phyloP scores from a whole-genome alignment of 2,888 invertebrate genomes.

The Apamea sordens region DNA sequence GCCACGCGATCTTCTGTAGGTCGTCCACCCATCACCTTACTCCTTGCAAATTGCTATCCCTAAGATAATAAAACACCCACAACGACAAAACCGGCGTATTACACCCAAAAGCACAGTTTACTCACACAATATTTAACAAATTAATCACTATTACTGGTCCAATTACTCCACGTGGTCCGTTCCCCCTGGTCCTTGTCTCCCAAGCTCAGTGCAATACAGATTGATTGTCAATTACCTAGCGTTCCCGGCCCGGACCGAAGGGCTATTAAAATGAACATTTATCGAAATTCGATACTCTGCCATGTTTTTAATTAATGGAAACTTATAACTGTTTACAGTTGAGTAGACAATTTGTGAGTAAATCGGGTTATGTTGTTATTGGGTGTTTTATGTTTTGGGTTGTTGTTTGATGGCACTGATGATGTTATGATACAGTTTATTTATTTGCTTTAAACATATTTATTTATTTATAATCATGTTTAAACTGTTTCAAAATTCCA shows the following conservation, averaged over 20 bases:
- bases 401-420: not conserved
- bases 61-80: not conserved
- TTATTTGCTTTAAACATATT: not conserved
- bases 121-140: conserved; percentile 34
- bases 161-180: conserved; percentile 31
- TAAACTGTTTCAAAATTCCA: not conserved
- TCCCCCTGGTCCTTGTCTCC: conserved; percentile 35
- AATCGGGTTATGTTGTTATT: conserved; percentile 15
- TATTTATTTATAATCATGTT: not conserved
- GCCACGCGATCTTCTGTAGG: not conserved
- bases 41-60: not conserved
- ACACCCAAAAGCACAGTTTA: conserved; percentile 15
- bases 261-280: conserved; percentile 70
- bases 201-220: conserved; percentile 58
- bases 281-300: conserved; percentile 59
- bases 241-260: conserved; percentile 46
- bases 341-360: conserved; percentile 25
- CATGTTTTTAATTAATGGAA: conserved; percentile 66
- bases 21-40: not conserved
- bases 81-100: not conserved
- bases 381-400: not conserved
- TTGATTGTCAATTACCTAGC: conserved; percentile 73
- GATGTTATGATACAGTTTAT: not conserved
- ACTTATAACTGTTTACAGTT: conserved; percentile 46
- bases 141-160: conserved; percentile 49